A percentile compares a stretch with the other conserved stretches of the same genome.
phyloP scores from a whole-genome alignment of 2,888 invertebrate genomes.

The Campopleginae sp. region DNA sequence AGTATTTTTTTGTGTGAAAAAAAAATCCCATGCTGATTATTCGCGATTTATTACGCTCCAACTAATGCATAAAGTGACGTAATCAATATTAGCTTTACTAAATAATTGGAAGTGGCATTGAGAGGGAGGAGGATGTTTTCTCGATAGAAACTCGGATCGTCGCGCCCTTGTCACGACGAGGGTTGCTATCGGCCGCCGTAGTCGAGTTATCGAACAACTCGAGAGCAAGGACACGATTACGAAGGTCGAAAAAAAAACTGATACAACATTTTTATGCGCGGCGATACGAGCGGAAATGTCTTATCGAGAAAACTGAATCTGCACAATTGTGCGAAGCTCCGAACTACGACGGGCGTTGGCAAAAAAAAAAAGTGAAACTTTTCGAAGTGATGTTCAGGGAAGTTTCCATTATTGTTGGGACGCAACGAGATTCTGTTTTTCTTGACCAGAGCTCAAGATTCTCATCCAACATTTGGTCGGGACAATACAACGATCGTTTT shows the following conservation, averaged over 20 bases:
- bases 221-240: slow-evolving; percentile 43
- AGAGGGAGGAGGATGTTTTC: slow-evolving; percentile 14
- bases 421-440: too few relatives aligned
- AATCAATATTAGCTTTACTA: neutral
- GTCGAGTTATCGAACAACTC: slow-evolving; percentile 48
- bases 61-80: neutral
- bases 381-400: neutral
- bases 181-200: slow-evolving; percentile 50
- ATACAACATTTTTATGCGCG: neutral
- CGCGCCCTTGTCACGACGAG: neutral
- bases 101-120: neutral
- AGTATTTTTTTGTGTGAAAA: too few relatives aligned
- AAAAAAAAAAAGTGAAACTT: neutral
- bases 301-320: neutral
- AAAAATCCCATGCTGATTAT: too few relatives aligned
- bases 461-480: too few relatives aligned
- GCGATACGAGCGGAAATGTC: neutral
- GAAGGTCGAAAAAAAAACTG: slow-evolving; percentile 33
- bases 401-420: too few relatives aligned
- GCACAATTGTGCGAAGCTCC: neutral
- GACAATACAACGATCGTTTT: too few relatives aligned
- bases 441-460: too few relatives aligned
- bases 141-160: slow-evolving; percentile 45
- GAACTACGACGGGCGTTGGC: neutral
- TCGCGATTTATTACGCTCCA: too few relatives aligned